A percentile compares a stretch with the other conserved stretches of the same genome.
These are phyloP conservation scores for Coelopa pilipes DNA, from an alignment of 2,888 invertebrate species.

Conservation along the genomic window DNA sequence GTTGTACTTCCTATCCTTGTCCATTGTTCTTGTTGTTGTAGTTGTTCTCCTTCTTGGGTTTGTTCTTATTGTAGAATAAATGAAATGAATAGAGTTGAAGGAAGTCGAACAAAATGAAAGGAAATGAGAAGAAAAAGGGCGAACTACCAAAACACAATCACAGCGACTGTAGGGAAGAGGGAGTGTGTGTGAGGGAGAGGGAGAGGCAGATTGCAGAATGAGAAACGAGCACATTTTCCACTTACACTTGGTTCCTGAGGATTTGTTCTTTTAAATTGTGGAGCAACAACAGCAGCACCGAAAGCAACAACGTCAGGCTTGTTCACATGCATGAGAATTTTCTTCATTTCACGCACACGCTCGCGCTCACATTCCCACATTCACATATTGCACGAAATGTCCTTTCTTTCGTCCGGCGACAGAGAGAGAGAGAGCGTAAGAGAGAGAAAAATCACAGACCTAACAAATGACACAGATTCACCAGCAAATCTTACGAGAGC, in stretches of 20 bases:
- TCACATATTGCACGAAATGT: slow-evolving; percentile 4
- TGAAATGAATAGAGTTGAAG: slow-evolving; percentile 1
- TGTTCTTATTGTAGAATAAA: background rate
- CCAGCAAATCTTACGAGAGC: background rate
- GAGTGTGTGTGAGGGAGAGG: no score
- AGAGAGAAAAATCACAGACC: background rate
- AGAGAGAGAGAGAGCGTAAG: background rate
- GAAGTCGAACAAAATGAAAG: background rate
- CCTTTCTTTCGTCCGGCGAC: background rate
- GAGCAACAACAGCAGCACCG: background rate
- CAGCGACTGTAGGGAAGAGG: no score
- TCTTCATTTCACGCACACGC: background rate
- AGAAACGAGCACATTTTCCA: slow-evolving; percentile 16
- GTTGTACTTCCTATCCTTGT: no score
- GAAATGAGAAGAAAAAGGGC: background rate
- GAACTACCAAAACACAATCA: background rate
- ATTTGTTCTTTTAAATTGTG: slow-evolving; percentile 5
- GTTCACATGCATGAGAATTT: background rate
- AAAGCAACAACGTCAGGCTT: slow-evolving; percentile 11
- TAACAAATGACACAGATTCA: slow-evolving; percentile 8
- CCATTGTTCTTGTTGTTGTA: no score
- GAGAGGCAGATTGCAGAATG: no score
- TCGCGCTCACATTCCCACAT: no score
- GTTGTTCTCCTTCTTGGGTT: background rate
- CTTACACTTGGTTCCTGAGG: slow-evolving; percentile 17